Base-by-base conservation (phyloP, 1,140 invertebrate genomes). In the Tetramorium simillimum region DNA sequence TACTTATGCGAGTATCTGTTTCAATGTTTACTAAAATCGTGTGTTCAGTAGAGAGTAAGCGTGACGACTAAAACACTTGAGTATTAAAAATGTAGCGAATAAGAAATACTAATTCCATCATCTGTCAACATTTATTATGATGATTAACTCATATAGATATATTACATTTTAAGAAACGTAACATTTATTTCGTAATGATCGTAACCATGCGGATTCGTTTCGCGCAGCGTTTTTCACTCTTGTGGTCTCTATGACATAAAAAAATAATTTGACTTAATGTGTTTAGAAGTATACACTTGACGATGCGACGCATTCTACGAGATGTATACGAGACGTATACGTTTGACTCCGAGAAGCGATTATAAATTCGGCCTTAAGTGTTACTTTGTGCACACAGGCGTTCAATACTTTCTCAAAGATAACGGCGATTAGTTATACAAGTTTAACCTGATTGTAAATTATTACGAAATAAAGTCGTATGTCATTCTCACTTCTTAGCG, bases 401-500 rank as follows among this genome's bases (percentile, higher is more conserved):
- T 18, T 84, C 7, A 49, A 73, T 60, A 60, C 28, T 85, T 65
- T 51, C 51, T 85, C 72, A 43, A 78, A 21, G 40, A 53, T 56
- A 78, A 65, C 60, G n/a, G 12, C 14, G 43, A 85, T 43, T 78
- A 78, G 24, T 46, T 33, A 56, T 46, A 65, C 33, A 58, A 70
- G 53, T 65, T 37, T 84, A 73, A 82, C 10, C 21, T 69, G 63
- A 62, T 53, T 86, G 53, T 82, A 24, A 90, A 90, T 87, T 69
- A 46, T 89, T 90, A 87, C 86, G 46, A 91, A 93, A 92, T 92
- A 93, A 93, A 93, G 90, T 92, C 88, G 85, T 82, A 76, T 89
- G 86, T 92, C 87, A 91, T 82, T 89, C 89, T 86, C 76, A 53
- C 89, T 81, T 78, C 58, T 92, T 69, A 21, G 46, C 58, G 67